These are phyloP conservation scores for Pachypanchax playfairii DNA, from an alignment of 2,113 vertebrate species.

Conservation along the genomic window DNA sequence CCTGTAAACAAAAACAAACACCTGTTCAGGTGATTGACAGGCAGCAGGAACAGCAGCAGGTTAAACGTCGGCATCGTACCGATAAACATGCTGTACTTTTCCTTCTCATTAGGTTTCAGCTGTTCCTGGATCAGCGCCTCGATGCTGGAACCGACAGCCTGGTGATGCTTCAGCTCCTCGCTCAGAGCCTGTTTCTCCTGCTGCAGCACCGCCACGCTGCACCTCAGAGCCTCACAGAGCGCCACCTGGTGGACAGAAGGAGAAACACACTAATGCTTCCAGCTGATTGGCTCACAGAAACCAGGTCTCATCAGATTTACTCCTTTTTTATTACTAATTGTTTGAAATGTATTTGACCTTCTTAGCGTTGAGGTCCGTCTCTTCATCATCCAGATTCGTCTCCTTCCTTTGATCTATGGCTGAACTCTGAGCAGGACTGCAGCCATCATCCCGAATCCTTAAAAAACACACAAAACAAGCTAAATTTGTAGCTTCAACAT, in stretches of 20 bases:
- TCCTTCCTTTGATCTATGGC: constrained; percentile 73
- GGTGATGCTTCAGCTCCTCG: constrained; percentile 84
- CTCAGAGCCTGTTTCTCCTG: constrained; percentile 85
- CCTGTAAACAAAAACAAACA: constrained; percentile 56
- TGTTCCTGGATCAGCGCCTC: constrained; percentile 83
- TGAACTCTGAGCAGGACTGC: constrained; percentile 42
- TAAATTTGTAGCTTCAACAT: too few relatives aligned
- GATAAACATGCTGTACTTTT: constrained; percentile 96
- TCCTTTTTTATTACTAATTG: too few relatives aligned
- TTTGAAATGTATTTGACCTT: too few relatives aligned
- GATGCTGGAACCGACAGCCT: constrained; percentile 81
- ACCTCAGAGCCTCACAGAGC: constrained; percentile 86
- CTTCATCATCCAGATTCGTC: constrained; percentile 76
- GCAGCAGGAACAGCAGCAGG: too few relatives aligned
- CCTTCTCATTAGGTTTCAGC: constrained; percentile 91
- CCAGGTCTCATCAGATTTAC: too few relatives aligned
- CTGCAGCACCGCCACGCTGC: constrained; percentile 83
- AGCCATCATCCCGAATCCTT: constrained; percentile 60
- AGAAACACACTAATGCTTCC: background rate
- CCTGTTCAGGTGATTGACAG: background rate
- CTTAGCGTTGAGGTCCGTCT: constrained; percentile 84
- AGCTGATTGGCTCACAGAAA: background rate
- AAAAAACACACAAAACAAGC: background rate
- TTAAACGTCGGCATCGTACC: constrained; percentile 52
- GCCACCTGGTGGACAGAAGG: constrained; percentile 78